A percentile compares a stretch with the other conserved stretches of the same genome.
Conservation (phyloP, 2,113 vertebrate genomes). For the Conger conger region DNA sequence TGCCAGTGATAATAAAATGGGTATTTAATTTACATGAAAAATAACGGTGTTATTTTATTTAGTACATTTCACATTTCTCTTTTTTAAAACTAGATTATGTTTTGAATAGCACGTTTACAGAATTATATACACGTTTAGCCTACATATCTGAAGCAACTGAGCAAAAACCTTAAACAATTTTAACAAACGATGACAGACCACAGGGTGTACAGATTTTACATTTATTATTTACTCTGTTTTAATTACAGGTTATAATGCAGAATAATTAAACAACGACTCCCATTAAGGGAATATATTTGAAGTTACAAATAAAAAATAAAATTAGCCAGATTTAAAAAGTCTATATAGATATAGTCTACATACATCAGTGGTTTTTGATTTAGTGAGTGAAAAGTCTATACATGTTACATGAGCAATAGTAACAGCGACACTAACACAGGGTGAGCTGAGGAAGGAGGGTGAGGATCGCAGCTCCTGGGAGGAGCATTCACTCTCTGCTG, state of each 20-base stretch:
- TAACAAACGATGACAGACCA: background rate
- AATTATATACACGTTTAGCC: too few relatives aligned
- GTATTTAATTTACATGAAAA: too few relatives aligned
- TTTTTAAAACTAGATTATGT: too few relatives aligned
- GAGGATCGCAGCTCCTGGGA: constrained; percentile 16
- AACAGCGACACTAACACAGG: constrained; percentile 25
- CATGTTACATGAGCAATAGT: constrained; percentile 45
- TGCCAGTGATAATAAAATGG: too few relatives aligned
- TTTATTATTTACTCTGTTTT: constrained; percentile 72
- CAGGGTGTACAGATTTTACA: constrained; percentile 61
- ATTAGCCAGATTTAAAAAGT: constrained; percentile 75
- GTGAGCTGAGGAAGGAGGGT: background rate
- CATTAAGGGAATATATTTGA: constrained; percentile 68
- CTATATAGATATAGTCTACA: constrained; percentile 61
- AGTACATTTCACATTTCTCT: too few relatives aligned
- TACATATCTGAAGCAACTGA: background rate
- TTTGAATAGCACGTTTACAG: too few relatives aligned
- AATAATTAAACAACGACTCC: constrained; percentile 77
- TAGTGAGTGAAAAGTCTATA: constrained; percentile 46
- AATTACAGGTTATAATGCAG: constrained; percentile 83
- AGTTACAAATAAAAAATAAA: constrained; percentile 74
- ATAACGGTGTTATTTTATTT: too few relatives aligned
- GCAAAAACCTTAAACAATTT: background rate
- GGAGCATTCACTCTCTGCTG: constrained; percentile 21
- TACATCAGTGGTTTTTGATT: constrained; percentile 64